phyloP scores from a whole-genome alignment of 1,140 invertebrate species.

The Conus betulinus region DNA sequence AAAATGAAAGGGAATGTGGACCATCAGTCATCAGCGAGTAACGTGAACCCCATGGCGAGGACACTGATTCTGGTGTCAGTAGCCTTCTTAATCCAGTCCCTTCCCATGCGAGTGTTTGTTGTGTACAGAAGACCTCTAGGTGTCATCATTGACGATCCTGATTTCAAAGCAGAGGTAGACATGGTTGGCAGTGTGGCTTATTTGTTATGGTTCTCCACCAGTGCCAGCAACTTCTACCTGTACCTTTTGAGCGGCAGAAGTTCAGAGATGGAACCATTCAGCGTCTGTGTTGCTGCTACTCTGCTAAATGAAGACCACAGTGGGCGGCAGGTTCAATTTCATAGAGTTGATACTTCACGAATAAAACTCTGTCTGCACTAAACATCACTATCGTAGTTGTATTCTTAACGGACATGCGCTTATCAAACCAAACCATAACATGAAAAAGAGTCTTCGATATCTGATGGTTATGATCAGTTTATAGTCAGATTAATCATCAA shows the following conservation, averaged over 20 bases:
- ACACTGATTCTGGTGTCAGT: not conserved
- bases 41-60: not conserved
- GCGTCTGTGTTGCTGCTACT: too few relatives aligned
- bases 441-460: too few relatives aligned
- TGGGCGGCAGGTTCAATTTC: too few relatives aligned
- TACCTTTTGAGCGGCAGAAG: not conserved
- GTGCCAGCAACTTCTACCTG: not conserved
- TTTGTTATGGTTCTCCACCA: not conserved
- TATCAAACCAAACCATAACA: too few relatives aligned
- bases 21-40: not conserved
- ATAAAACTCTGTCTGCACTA: too few relatives aligned
- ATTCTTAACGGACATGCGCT: too few relatives aligned
- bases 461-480: too few relatives aligned
- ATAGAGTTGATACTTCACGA: too few relatives aligned
- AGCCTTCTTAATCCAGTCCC: not conserved
- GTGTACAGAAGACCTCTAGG: not conserved
- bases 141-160: not conserved
- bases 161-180: not conserved
- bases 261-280: not conserved
- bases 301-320: too few relatives aligned
- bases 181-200: not conserved
- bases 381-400: too few relatives aligned
- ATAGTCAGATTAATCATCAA: too few relatives aligned
- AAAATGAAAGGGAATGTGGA: not conserved
- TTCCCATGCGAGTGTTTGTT: not conserved